Evolutionary conservation across 2,888 invertebrate genomes (phyloP), one percentile per base, ranked within the genome.

Genomic region (Griposia aprilina): DNA sequence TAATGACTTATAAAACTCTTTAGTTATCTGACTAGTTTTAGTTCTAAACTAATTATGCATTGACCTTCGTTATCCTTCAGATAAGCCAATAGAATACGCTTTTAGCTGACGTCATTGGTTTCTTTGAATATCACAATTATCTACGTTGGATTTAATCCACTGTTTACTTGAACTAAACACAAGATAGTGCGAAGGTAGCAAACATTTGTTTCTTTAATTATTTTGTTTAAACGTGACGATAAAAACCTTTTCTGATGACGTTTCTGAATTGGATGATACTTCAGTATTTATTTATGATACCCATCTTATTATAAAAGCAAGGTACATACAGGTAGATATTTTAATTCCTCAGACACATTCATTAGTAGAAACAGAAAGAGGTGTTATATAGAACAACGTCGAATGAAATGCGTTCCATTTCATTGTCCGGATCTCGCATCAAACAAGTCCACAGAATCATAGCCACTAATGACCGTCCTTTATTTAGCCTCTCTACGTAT

Each of bases 401-500:
- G 74, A 86, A 89, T 83, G 85, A 81, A 88, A 89, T 87, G 87
- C 87, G 88, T 88, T 88, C 82, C 87, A 85, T 89, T 89, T 87
- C 87, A 91, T 89, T 90, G 88, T 89, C 80, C 78, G 80, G 57
- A 67, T 75, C 81, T 75, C 86, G 87, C 87, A 90, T 91, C 91
- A 90, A 90, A 86, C 87, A 86, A 86, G 78, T 88, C 80, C 86
- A 87, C 90, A 87, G 88, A 87, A 89, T 91, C 89, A 90, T 91
- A 90, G 87, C 65, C 86, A 80, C 91, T 94, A 94, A 94, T 94
- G 92, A 91, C 92, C 78, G 89, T 92, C 93, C 92, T 95, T 94
- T 93, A 94, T 95, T 90, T 93, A 91, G 88, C 83, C 86, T 65
- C 77, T 73, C 75, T 89, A 84, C 68, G 76, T 90, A 92, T 92